Base-by-base conservation (phyloP, 2,113 vertebrate species). In the Alosa alosa region DNA sequence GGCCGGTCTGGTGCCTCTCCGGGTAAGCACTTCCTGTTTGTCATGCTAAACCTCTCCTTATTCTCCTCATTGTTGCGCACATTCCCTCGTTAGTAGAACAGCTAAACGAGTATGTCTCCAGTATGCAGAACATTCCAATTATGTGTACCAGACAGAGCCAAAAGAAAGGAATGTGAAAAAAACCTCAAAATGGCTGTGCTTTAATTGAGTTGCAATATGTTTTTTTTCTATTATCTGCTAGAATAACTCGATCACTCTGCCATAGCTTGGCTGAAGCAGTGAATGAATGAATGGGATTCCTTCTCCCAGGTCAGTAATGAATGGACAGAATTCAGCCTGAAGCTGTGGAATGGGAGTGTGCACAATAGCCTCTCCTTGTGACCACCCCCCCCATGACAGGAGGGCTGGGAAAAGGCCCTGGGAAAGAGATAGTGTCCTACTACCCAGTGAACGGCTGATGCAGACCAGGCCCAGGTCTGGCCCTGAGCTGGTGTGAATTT, bases 351-450 rank as follows among this genome's bases (percentile, higher is more conserved):
- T 88, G 88, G 91, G 89, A 88, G 86, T 75, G 44, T 86, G 83
- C 91, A 92, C 90, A 89, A 90, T 91, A 92, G 84, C 87, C 75
- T 86, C 84, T 57, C 68, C 87, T 86, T 91, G 91, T 87, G 83
- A 91, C 81, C 85, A 90, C 87, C 83, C 78, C n/a, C 87, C 41
- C 41, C 41, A 44, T 44, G 41, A 44, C 90, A 90, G 91, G 93
- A 93, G 90, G 89, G 86, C 92, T 92, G n/a, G n/a, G n/a, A n/a
- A n/a, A n/a, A n/a, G n/a, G n/a, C 93, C 92, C 93, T 89, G 92
- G 90, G 93, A 94, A 93, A 92, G 93, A 36, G 25, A 25, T 31
- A 72, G 64, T 31, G 25, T 13, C n/a, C 31, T 72, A 11, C 64
- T 72, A 10, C 25, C 25, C 22, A 72, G 64, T 1, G 22, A 8